Percentiles rank a stretch among this genome's conserved stretches.
Evolutionary conservation across 2,113 vertebrate species (phyloP).

Genomic region (Periophthalmodon schlosseri): DNA sequence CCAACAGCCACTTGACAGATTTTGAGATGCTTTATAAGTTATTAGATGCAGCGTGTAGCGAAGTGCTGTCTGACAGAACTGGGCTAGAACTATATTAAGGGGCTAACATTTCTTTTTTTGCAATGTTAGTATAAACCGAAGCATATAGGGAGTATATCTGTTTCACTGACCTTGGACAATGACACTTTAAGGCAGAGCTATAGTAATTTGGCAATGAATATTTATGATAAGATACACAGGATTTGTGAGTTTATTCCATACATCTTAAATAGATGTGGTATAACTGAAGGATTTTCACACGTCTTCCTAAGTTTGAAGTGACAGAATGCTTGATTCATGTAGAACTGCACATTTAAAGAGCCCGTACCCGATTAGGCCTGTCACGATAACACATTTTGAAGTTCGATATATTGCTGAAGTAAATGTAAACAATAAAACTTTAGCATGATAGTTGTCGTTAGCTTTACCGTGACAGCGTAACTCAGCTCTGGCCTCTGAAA

Average conservation of each 20-base stretch:
- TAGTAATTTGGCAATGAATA: slow-evolving; percentile 50
- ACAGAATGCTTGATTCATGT: background rate
- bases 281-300: slow-evolving; percentile 10
- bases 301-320: background rate
- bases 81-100: slow-evolving; percentile 53
- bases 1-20: slow-evolving; percentile 55
- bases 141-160: slow-evolving; percentile 8
- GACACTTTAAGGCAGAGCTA: slow-evolving; percentile 30
- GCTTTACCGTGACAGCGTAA: too few relatives aligned
- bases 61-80: slow-evolving; percentile 60
- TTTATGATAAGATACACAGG: slow-evolving; percentile 46
- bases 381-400: too few relatives aligned
- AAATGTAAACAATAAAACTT: too few relatives aligned
- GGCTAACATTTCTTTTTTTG: slow-evolving; percentile 32
- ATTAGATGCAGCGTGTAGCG: slow-evolving; percentile 51
- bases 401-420: too few relatives aligned
- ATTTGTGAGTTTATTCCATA: slow-evolving; percentile 31
- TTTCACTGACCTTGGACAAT: slow-evolving; percentile 49
- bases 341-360: too few relatives aligned
- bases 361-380: too few relatives aligned
- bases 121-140: slow-evolving; percentile 18
- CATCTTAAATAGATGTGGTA: background rate
- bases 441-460: too few relatives aligned
- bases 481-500: too few relatives aligned
- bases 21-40: slow-evolving; percentile 54